Evolutionary conservation across 2,113 vertebrate genomes (phyloP).

Genomic region (Pampusana beccarii): DNA sequence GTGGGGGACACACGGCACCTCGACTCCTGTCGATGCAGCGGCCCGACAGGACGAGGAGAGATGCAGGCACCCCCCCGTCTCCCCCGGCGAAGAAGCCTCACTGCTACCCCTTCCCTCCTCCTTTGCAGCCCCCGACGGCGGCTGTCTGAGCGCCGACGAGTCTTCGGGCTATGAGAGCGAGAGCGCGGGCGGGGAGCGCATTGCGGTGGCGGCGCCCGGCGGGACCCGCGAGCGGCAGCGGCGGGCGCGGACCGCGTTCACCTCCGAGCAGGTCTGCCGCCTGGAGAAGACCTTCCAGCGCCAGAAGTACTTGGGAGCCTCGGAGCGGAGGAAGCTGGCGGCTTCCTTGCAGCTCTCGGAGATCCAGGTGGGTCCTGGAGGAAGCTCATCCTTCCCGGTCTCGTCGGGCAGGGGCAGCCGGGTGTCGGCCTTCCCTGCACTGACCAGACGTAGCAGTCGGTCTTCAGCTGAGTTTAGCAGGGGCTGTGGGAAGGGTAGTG

Average conservation of each 20-base stretch:
- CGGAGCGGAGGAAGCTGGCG: conserved; percentile 78
- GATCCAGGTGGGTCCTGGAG: conserved; percentile 75
- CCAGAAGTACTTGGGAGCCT: conserved; percentile 79
- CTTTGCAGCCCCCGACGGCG: neutral
- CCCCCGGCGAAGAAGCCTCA: neutral
- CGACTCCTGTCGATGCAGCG: rapidly evolving
- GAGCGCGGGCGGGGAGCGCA: conserved; percentile 7
- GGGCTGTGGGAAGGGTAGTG: no score
- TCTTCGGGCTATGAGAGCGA: conserved; percentile 57
- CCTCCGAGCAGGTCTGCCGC: conserved; percentile 75
- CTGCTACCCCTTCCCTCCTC: no score
- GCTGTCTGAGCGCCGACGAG: conserved; percentile 17
- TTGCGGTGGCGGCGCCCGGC: neutral
- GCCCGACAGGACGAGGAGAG: neutral
- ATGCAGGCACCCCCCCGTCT: neutral
- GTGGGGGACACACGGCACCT: rapidly evolving
- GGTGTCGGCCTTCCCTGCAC: rapidly evolving
- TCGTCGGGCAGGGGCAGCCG: no score
- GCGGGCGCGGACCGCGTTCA: conserved; percentile 81
- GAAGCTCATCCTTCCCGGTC: neutral
- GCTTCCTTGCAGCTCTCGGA: conserved; percentile 79
- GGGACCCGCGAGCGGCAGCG: conserved; percentile 16
- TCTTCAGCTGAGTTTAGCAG: neutral
- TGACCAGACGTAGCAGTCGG: rapidly evolving
- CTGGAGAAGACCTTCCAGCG: conserved; percentile 83